phyloP scores from a whole-genome alignment of 2,113 vertebrate species.

The Oryzias melastigma region DNA sequence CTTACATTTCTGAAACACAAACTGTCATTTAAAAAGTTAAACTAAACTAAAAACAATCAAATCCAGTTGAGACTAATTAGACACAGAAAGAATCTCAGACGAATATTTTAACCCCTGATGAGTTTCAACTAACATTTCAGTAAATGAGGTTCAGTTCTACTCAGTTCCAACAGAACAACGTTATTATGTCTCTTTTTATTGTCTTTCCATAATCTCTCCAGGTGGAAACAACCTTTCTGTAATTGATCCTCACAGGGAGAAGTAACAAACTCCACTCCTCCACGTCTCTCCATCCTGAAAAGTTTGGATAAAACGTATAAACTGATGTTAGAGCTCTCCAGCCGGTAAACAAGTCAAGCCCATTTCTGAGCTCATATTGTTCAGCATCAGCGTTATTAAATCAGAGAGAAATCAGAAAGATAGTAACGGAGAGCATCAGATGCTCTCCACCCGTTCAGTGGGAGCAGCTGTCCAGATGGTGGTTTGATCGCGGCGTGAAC shows the following conservation, averaged over 20 bases:
- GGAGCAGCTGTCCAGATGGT: constrained; percentile 25
- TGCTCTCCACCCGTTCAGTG: neutral
- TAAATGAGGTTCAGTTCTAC: too few species aligned
- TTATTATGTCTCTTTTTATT: too few species aligned
- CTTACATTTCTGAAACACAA: too few species aligned
- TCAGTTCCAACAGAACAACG: too few species aligned
- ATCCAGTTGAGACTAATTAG: neutral
- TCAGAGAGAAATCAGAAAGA: neutral
- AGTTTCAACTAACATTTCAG: too few species aligned
- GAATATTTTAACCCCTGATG: neutral
- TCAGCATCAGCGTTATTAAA: constrained; percentile 1
- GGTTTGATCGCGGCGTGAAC: constrained; percentile 12
- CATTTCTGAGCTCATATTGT: neutral
- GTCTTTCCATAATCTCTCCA: too few species aligned
- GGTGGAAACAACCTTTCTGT: too few species aligned
- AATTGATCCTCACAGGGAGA: too few species aligned
- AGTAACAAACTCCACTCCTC: too few species aligned
- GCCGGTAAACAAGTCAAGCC: neutral
- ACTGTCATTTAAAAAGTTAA: neutral
- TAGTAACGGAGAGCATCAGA: neutral
- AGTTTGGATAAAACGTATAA: too few species aligned
- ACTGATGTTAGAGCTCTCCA: too few species aligned
- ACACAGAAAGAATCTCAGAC: neutral
- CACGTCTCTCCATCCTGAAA: too few species aligned
- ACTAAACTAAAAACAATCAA: neutral